These are phyloP conservation scores for Dreissena rostriformis DNA, from an alignment of 1,140 invertebrate species.

Conservation along the genomic window DNA sequence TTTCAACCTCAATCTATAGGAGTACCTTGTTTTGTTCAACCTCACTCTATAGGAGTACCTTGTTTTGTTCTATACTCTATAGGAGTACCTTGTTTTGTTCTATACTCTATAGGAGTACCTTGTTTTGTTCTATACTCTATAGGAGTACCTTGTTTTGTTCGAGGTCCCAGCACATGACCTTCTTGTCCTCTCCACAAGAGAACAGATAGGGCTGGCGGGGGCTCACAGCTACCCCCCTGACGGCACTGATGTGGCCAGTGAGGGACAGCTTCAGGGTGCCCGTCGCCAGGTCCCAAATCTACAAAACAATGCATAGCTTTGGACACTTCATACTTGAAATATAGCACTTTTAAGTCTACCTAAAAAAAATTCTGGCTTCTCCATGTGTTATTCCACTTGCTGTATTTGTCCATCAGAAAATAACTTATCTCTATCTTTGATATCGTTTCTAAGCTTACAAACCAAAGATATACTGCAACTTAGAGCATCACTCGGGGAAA, in stretches of 20 bases:
- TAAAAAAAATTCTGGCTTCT: no score
- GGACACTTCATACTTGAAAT: no score
- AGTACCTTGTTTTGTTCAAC: slow-evolving; percentile 97
- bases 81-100: slow-evolving; percentile 96
- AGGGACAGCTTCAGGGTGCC: slow-evolving; percentile 98
- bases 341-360: no score
- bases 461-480: no score
- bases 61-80: neutral
- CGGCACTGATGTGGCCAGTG: slow-evolving; percentile 99
- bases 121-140: neutral
- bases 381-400: no score
- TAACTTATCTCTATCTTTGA: no score
- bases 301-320: neutral
- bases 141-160: slow-evolving; percentile 96
- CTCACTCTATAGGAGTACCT: slow-evolving; percentile 88
- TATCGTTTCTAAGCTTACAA: no score
- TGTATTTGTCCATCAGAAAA: no score
- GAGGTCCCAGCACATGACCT: slow-evolving; percentile 99
- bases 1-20: no score
- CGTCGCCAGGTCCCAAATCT: slow-evolving; percentile 98
- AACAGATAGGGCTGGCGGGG: slow-evolving; percentile 98
- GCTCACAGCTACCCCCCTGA: slow-evolving; percentile 97
- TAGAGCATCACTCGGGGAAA: no score
- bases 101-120: slow-evolving; percentile 85
- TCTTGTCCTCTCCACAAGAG: slow-evolving; percentile 99